A percentile compares a stretch with the other conserved stretches of the same genome.
These are phyloP conservation scores for Drosophila bocqueti DNA, from an alignment of 1,140 invertebrate species.

Conservation along the genomic window DNA sequence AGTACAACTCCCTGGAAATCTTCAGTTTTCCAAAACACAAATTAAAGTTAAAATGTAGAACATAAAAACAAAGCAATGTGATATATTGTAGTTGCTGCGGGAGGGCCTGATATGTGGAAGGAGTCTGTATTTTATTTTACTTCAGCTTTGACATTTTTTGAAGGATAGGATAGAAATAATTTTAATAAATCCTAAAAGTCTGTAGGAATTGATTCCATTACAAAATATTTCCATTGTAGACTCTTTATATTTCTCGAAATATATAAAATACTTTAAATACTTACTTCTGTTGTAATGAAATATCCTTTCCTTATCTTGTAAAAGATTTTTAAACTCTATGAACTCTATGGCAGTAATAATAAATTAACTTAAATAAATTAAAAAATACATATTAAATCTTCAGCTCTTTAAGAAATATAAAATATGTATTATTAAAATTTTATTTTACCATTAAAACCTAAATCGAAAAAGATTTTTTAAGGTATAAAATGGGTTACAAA, in stretches of 20 bases:
- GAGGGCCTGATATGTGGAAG: too few species aligned
- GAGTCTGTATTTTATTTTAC: not conserved
- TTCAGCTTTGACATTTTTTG: not conserved
- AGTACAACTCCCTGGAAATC: constrained; percentile 1
- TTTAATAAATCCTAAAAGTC: not conserved
- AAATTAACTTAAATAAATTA: not conserved
- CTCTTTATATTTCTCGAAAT: too few species aligned
- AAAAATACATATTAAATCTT: not conserved
- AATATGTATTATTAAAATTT: not conserved
- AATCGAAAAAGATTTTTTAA: not conserved
- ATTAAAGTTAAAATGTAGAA: constrained; percentile 10
- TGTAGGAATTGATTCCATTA: not conserved
- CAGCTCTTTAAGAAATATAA: not conserved
- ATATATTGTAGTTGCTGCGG: not conserved
- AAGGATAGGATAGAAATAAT: not conserved
- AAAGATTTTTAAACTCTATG: too few species aligned
- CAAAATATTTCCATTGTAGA: too few species aligned
- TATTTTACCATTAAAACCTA: not conserved
- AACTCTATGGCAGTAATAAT: too few species aligned
- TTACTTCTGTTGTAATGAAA: too few species aligned
- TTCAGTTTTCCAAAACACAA: constrained; percentile 6
- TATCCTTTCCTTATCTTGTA: too few species aligned
- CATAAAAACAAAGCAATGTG: not conserved
- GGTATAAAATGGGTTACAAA: not conserved
- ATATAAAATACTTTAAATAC: too few species aligned